A percentile compares a stretch with the other conserved stretches of the same genome.
Conservation (phyloP, 2,797 vertebrate genomes). For the Phoebastria nigripes region DNA sequence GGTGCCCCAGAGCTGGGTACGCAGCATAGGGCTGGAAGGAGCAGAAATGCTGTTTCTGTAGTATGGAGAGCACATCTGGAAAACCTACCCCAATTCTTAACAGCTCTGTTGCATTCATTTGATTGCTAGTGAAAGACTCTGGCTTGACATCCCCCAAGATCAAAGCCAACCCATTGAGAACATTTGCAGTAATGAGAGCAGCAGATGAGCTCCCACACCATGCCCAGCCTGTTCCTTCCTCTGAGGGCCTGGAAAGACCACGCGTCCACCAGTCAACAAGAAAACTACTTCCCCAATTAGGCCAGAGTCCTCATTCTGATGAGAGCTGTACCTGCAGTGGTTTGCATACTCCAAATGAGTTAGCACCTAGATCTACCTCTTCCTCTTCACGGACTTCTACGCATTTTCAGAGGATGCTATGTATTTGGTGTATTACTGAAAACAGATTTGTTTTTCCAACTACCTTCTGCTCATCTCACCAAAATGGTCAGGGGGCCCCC, state of each 20-base stretch:
- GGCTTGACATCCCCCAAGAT: neutral
- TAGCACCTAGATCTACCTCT: neutral
- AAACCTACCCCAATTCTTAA: neutral
- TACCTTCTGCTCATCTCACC: neutral
- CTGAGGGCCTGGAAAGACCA: neutral
- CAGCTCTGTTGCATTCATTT: neutral
- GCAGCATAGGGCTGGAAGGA: accelerated
- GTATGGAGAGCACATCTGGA: neutral
- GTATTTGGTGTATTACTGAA: neutral
- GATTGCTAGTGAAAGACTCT: neutral
- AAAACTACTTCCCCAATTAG: neutral
- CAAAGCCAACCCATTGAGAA: neutral
- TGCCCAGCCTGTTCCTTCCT: neutral
- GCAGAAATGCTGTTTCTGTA: neutral
- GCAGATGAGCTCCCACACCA: neutral
- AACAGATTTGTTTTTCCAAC: neutral
- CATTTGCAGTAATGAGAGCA: neutral
- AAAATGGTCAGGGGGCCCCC: accelerated
- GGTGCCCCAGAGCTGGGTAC: neutral
- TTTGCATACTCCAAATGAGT: accelerated
- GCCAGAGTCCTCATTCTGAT: accelerated
- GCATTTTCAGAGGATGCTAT: accelerated
- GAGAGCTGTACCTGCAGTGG: no score
- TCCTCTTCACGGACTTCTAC: neutral
- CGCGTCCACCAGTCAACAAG: neutral